Conservation (phyloP, 2,888 invertebrate genomes). For the Auanema sp. region DNA sequence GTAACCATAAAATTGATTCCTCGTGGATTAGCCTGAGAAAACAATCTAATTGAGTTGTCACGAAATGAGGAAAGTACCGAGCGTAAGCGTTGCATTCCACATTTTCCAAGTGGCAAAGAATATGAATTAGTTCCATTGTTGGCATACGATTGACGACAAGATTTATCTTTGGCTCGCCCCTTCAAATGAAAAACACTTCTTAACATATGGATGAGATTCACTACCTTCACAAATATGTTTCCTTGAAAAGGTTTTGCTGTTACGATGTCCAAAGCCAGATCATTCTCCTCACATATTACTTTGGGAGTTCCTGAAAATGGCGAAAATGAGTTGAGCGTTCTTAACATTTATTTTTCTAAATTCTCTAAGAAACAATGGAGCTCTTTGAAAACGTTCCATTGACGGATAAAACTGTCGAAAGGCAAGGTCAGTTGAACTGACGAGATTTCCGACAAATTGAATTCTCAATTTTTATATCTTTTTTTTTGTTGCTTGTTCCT, state of each 20-base stretch:
- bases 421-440: too few relatives aligned
- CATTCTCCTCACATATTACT: slow-evolving; percentile 62
- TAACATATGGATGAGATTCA: neutral
- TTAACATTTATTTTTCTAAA: too few relatives aligned
- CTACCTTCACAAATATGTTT: slow-evolving; percentile 60
- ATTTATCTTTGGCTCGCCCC: slow-evolving; percentile 60
- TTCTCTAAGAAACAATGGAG: too few relatives aligned
- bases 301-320: slow-evolving; percentile 61
- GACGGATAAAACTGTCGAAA: too few relatives aligned
- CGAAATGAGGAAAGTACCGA: slow-evolving; percentile 36
- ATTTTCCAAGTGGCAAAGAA: slow-evolving; percentile 59
- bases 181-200: neutral
- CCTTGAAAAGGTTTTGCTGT: slow-evolving; percentile 60
- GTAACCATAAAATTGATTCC: slow-evolving; percentile 63
- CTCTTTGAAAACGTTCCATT: too few relatives aligned
- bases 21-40: slow-evolving; percentile 56
- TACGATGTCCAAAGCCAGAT: slow-evolving; percentile 59
- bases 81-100: slow-evolving; percentile 62
- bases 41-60: neutral
- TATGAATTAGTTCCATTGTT: slow-evolving; percentile 58
- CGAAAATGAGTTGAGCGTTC: too few relatives aligned
- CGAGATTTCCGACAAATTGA: too few relatives aligned
- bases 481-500: too few relatives aligned
- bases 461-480: too few relatives aligned
- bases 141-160: slow-evolving; percentile 56